These are phyloP conservation scores for Paramisgurnus dabryanus DNA, from an alignment of 2,113 vertebrate species.

Conservation along the genomic window DNA sequence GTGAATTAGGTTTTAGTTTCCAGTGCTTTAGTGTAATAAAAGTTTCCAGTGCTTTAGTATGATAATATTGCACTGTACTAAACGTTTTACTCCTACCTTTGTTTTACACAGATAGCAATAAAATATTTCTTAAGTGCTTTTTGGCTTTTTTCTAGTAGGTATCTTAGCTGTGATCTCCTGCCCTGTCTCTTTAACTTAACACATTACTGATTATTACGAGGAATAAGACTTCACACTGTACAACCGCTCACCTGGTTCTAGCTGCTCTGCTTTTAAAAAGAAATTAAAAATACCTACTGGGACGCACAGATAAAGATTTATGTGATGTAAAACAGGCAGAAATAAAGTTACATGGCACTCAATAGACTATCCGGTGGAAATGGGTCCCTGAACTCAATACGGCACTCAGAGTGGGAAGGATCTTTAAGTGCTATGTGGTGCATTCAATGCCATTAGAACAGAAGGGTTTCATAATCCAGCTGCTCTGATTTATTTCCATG, in stretches of 20 bases:
- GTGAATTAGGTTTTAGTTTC: too few species aligned
- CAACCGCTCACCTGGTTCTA: conserved; percentile 37
- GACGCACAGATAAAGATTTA: conserved; percentile 21
- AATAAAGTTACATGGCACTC: conserved; percentile 43
- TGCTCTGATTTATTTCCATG: conserved; percentile 20
- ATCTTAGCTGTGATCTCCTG: conserved; percentile 13
- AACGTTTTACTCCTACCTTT: background rate
- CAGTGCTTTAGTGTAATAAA: too few species aligned
- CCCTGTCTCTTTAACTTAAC: conserved; percentile 33
- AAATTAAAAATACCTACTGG: conserved; percentile 41
- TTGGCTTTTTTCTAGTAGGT: background rate
- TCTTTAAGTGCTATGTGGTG: conserved; percentile 14
- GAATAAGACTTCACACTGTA: conserved; percentile 12
- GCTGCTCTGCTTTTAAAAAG: conserved; percentile 43
- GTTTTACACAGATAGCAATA: background rate
- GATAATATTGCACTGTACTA: background rate
- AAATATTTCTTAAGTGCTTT: background rate
- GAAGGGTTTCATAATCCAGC: conserved; percentile 18
- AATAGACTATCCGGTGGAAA: conserved; percentile 21
- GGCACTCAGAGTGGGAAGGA: conserved; percentile 26
- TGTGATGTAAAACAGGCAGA: conserved; percentile 34
- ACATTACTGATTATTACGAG: conserved; percentile 36
- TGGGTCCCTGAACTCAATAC: conserved; percentile 15
- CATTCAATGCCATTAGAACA: conserved; percentile 17
- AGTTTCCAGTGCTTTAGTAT: too few species aligned